Evolutionary conservation across 2,888 invertebrate species (phyloP), one percentile per base, ranked within the genome.

Genomic region (Quadriops clusia): DNA sequence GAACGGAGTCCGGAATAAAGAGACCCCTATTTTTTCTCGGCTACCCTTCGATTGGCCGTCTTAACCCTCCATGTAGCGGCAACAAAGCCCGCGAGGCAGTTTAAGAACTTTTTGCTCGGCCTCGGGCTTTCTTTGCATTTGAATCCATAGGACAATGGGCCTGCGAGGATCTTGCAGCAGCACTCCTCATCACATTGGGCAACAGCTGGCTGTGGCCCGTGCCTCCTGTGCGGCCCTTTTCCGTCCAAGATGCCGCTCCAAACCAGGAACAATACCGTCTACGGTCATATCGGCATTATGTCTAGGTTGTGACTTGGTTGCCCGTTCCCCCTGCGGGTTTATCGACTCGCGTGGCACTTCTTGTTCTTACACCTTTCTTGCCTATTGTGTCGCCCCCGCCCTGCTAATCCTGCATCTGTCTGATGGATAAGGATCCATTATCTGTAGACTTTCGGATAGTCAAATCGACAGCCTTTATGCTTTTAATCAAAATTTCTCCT

Each of bases 41-140:
- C 38, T 37, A 40, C 42, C 41, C 42, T 44, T 45, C 40, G 40
- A 45, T 44, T 44, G 38, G 41, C 45, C 38, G 40, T 42, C 43
- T 41, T 40, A 39, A 39, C 29, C 16, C 13, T 21, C n/a, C 16
- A 15, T n/a, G 15, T 26, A 26, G 37, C 33, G 30, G 37, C 33
- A 35, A 40, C 40, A 40, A 40, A 39, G 32, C 35, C 32, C 26
- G 12, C 20, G 33, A 34, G 37, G 38, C 36, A 35, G 33, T 37
- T 38, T 34, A 37, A 40, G 37, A 36, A 40, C 34, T 30, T 42
- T 40, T 39, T 35, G 31, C 40, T 30, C 37, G 34, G 35, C 33
- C 37, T 38, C 34, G 39, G 36, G 37, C 37, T 40, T 36, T 29
- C 38, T 37, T 39, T 31, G 37, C 25, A 33, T 34, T 40, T 38